Evolutionary conservation across 2,888 invertebrate genomes (phyloP), one percentile per base, ranked within the genome.

Genomic region (Lutraria lutraria): DNA sequence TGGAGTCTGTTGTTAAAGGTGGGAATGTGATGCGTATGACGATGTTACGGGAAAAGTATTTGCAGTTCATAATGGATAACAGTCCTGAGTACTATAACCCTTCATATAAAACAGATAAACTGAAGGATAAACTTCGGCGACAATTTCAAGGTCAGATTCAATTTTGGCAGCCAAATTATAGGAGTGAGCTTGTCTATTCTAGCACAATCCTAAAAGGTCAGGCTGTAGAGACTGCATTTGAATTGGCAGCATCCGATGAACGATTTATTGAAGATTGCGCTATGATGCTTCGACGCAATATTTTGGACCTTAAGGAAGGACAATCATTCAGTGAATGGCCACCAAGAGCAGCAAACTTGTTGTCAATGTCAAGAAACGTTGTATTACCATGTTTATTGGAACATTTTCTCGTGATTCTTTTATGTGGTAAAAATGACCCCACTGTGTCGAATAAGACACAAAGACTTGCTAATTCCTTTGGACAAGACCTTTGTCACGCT

Each of bases 171-270:
- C 89, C 88, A 82, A 81, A 85, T 16, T 54, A 0, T 12, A 89
- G n/a, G 25, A 68, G 72, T 63, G 90, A 90, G 34, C 80, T 91
- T 16, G 90, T 90, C 8, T 90, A 91, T 81, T 72, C 60, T 31
- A 81, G 79, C 29, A 81, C 82, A 15, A 72, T 83, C 63, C 60
- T 89, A 81, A 53, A 89, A 83, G 90, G 90, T 2, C 43, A 72
- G 31, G 91, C 91, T n/a, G 68, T 91, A 19, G 91, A 90, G 82
- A 81, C 16, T 31, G 92, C 91, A 16, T 92, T 92, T 90, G 91
- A 90, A 68, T n/a, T 85, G 34, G 91, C 90, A 43, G 52, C 91
- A 12, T 90, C 90, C 0, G 90, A 92, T 53, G 84, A 88, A 34
- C 60, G 80, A n/a, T 84, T 81, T 13, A 56, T 92, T 53, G 21